Evolutionary conservation across 2,888 invertebrate genomes (phyloP), one percentile per base, ranked within the genome.

Genomic region (Pecten maximus): DNA sequence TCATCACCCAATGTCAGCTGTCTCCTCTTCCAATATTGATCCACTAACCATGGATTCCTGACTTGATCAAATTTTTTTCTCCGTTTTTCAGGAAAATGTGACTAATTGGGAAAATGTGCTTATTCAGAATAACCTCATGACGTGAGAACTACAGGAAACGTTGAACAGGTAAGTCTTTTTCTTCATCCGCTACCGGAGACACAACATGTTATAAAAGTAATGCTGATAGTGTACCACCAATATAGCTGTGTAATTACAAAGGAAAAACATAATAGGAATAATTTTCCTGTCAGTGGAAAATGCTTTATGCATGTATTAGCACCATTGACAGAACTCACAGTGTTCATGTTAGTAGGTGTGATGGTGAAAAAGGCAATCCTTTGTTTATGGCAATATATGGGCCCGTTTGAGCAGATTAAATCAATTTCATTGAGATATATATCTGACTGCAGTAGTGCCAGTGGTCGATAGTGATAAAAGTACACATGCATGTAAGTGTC

Each of bases 31-130:
- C 74, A 74, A 74, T 74, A 74, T 74, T 74, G 74, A 74, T 74
- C 35, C 35, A 2, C 28, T 23, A 19, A 28, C 28, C 12, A 35
- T 12, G 35, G 15, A 74, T 28, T 74, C 35, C 35, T 35, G 35
- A 74, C 74, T 74, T 74, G 74, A 74, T 74, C 74, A 12, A 74
- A 54, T 6, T 23, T 28, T 74, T 35, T 28, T 74, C 15, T 23
- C 35, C 8, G 8, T 74, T 74, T 50, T 74, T 74, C 74, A 74
- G 74, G 74, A 74, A 74, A 74, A 74, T 74, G 74, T 74, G 23
- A 23, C 74, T 74, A 74, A 74, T 74, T 74, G 74, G 74, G 74
- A 74, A 28, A 74, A 74, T 74, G 74, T 35, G 74, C 35, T 74
- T 74, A 19, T 74, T 28, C 12, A 74, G 35, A 74, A 15, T 74